Base-by-base conservation (phyloP, 2,797 vertebrate species). In the Thalassophryne amazonica region DNA sequence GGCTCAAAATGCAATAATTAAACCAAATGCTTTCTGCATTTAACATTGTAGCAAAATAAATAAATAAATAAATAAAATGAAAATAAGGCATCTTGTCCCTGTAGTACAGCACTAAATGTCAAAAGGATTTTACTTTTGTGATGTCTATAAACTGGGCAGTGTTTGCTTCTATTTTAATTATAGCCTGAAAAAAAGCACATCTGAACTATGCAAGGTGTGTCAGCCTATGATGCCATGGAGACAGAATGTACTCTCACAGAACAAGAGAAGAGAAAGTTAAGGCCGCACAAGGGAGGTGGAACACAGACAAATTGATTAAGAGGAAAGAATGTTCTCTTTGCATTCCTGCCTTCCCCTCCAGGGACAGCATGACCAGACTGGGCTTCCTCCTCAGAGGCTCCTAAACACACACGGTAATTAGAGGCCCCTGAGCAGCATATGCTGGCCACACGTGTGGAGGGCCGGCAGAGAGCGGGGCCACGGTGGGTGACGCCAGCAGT, bases 301-400 rank as follows among this genome's bases (percentile, higher is more conserved):
- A 53, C 7, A 8, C 19, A 21, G 30, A 50, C 27, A 23, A 8
- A n/a, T 14, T 23, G 42, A 28, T 53, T 49, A 59, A 34, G 49
- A 51, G 53, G 13, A 22, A 43, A 56, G 47, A 54, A 45, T 71
- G 59, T 62, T 41, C 36, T 37, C 49, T 65, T 18, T 34, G 50
- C 46, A 65, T 73, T 84, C 64, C 68, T 29, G 18, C 58, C 53
- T 46, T 66, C 54, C 45, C 53, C 69, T 70, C 63, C n/a, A 43
- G 69, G 61, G 52, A 67, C 41, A 47, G 13, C 23, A 8, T 1
- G 28, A 33, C 23, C 53, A 60, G 60, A 77, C 16, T 25, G 32
- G 52, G 55, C 60, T 51, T 56, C 38, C 33, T 59, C 24, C 42
- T 38, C 8, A 47, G 59, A 41, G 6, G 6, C 52, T 29, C 31